These are phyloP conservation scores for Leptosomus discolor DNA, from an alignment of 2,113 vertebrate species.

Conservation along the genomic window DNA sequence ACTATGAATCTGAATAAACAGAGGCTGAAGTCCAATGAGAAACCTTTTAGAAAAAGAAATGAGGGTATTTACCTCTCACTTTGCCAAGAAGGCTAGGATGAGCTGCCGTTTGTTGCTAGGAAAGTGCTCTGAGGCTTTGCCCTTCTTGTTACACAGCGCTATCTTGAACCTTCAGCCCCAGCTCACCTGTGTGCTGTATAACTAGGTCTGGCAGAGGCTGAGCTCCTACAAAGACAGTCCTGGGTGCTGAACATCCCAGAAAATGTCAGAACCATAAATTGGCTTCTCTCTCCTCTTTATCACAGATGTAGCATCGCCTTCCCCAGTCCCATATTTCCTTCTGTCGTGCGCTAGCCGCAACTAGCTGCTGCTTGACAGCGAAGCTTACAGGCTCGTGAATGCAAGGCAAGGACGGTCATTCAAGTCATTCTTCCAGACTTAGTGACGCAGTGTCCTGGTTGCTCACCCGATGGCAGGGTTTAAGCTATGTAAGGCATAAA, in stretches of 20 bases:
- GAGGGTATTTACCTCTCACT: not conserved
- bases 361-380: not conserved
- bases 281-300: not conserved
- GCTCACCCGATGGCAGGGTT: not conserved
- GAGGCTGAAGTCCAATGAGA: not conserved
- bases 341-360: not conserved
- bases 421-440: not conserved
- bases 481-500: not conserved
- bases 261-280: not conserved
- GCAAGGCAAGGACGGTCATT: rapidly evolving
- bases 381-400: not conserved
- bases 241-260: not conserved
- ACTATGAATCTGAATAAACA: not conserved
- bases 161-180: not conserved
- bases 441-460: not conserved
- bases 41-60: not conserved
- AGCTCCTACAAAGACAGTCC: not conserved
- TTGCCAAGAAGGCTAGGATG: not conserved
- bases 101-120: not conserved
- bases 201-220: not conserved
- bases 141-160: not conserved
- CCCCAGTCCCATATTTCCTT: not conserved
- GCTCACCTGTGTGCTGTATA: not conserved
- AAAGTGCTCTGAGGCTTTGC: not conserved
- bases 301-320: not conserved